These are phyloP conservation scores for Microplitis deprimator DNA, from an alignment of 2,888 invertebrate genomes.

Conservation along the genomic window DNA sequence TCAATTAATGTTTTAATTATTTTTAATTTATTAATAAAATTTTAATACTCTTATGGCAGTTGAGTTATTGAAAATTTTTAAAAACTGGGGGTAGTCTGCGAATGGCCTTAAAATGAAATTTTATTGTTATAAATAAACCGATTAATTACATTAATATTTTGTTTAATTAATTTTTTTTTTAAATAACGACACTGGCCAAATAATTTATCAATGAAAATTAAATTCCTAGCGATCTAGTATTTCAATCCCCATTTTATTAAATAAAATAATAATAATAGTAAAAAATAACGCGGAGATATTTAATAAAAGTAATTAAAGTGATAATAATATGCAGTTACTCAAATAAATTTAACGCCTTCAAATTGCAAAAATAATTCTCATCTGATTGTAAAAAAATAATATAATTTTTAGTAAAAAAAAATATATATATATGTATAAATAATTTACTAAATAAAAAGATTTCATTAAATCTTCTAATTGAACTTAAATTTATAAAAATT, in stretches of 20 bases:
- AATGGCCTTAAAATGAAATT: not conserved
- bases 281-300: not conserved
- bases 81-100: not conserved
- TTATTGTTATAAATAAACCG: not conserved
- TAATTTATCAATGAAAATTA: slow-evolving; percentile 19
- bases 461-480: not conserved
- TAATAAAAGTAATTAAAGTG: not conserved
- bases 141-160: slow-evolving; percentile 17
- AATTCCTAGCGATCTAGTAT: not conserved
- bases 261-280: slow-evolving; percentile 3
- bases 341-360: not conserved
- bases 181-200: slow-evolving; percentile 20
- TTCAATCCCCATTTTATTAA: not conserved
- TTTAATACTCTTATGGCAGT: too few species aligned
- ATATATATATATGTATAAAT: not conserved
- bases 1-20: too few species aligned
- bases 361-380: not conserved
- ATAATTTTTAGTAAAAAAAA: not conserved
- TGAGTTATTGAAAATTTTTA: not conserved
- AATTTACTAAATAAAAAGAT: not conserved
- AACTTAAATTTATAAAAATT: not conserved
- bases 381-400: not conserved
- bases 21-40: too few species aligned
- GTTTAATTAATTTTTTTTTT: not conserved
- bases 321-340: too few species aligned